Evolutionary conservation across 2,888 invertebrate species (phyloP), one percentile per base, ranked within the genome.

Genomic region (Drepanosiphum platanoidis): DNA sequence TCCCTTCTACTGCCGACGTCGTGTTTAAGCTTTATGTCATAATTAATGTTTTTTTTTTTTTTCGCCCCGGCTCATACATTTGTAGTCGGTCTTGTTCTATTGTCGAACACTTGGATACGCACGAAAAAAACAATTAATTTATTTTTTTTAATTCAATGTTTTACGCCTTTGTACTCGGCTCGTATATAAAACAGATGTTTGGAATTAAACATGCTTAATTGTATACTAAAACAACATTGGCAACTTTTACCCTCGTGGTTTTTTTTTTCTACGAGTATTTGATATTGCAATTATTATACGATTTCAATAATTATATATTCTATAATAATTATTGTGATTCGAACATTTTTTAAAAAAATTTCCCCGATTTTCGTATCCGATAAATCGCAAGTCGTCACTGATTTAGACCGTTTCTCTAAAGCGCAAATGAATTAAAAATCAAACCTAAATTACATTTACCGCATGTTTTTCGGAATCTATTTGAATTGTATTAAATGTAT

Each of bases 41-140:
- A 80, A 68, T 80, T 80, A 68, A 80, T 80, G 52, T 70, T 70
- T 42, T 42, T 64, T 78, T 79, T 66, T 64, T 79, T 79, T 68
- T n/a, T 42, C n/a, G n/a, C 42, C 68, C 79, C 66, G n/a, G n/a
- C 42, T 79, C 79, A 11, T 68, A 68, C 79, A 68, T 79, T 68
- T 79, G 68, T 46, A 70, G 34, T 7, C 8, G 52, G 52, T 75
- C 52, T 32, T 75, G 74, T 75, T 34, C 34, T 34, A 75, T 75
- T 34, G 34, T 34, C n/a, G 1, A 75, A 75, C 15, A 75, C 34
- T 75, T 75, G 32, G 52, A 52, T 42, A 32, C 74, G 8, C 34
- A 1, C 7, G 4, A 36, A 72, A 75, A 75, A 74, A 52, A 52
- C 22, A 11, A 74, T 5, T 30, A 27, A 46, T 32, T 52, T 9